These are phyloP conservation scores for Poeciliopsis occidentalis DNA, from an alignment of 2,113 vertebrate genomes.

Conservation along the genomic window DNA sequence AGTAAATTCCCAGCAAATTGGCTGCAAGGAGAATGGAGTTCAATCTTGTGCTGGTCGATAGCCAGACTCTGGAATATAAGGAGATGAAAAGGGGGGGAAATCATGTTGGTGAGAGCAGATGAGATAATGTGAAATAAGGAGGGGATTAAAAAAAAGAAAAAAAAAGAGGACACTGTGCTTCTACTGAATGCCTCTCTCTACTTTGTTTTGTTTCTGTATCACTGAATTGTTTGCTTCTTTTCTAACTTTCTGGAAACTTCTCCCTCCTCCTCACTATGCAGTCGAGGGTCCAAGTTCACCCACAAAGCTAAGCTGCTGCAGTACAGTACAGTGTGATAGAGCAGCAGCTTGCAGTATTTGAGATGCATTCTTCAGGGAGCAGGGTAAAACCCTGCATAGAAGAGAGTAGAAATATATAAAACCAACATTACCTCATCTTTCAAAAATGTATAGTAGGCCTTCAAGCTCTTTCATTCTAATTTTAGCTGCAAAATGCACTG, in stretches of 20 bases:
- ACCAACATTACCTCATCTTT: background rate
- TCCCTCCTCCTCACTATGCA: slow-evolving; percentile 8
- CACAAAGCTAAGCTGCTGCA: slow-evolving; percentile 37
- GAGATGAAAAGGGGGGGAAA: slow-evolving; percentile 42
- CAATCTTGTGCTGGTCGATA: slow-evolving; percentile 30
- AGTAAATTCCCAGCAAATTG: slow-evolving; percentile 65
- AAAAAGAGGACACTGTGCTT: slow-evolving; percentile 24
- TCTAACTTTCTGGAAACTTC: slow-evolving; percentile 10
- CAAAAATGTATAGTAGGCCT: background rate
- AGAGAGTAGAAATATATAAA: slow-evolving; percentile 9
- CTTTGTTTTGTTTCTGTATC: slow-evolving; percentile 5
- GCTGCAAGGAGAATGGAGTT: slow-evolving; percentile 44
- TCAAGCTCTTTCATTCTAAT: background rate
- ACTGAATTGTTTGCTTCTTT: background rate
- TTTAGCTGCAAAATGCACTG: background rate
- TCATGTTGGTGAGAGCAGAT: slow-evolving; percentile 22
- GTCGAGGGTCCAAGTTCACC: slow-evolving; percentile 30
- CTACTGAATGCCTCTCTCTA: slow-evolving; percentile 28
- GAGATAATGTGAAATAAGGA: slow-evolving; percentile 14
- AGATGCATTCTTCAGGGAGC: slow-evolving; percentile 44
- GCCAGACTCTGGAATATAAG: slow-evolving; percentile 41
- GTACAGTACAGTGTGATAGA: slow-evolving; percentile 28
- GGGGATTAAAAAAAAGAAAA: slow-evolving; percentile 4
- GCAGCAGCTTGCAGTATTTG: slow-evolving; percentile 46
- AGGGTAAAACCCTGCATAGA: slow-evolving; percentile 10